Base-by-base conservation (phyloP, 2,888 invertebrate genomes). In the Beris morrisii region DNA sequence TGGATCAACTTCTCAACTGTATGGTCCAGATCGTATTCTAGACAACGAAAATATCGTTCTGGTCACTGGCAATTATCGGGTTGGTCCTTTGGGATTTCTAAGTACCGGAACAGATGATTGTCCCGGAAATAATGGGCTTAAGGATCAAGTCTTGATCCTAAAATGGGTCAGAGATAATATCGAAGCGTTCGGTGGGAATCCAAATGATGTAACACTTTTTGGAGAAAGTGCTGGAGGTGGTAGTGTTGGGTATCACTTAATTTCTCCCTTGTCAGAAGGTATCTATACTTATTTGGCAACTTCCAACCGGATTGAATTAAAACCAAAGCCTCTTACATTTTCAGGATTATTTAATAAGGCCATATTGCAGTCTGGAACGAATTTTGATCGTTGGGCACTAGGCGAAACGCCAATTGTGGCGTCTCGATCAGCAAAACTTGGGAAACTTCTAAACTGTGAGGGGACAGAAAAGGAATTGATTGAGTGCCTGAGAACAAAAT, bases 311-410 rank as follows among this genome's bases (percentile, higher is more conserved):
- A 13, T 22, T 0, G 5, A 46, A 13, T 15, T 7, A 7, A 13
- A 53, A 31, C 48, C 38, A 7, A 2, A 3, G 3, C 30, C 28
- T 50, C 28, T 44, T 67, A 61, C 7, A 52, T 56, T 78, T 79
- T 59, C 74, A 89, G 89, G 87, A 67, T 74, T 88, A n/a, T 87
- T 89, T 71, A 85, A 87, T 69, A 84, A 85, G 67, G 88, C 82
- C 0, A 89, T 90, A 70, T 85, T 88, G 0, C 86, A 89, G 75
- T 89, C 88, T 66, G 89, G 89, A 0, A 87, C 86, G 2, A 84
- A 86, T 0, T 75, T 87, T 15, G 84, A 84, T 48, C 83, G 84
- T 0, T 87, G 87, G 87, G 84, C 84, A 0, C 79, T 86, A 1
- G 79, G 84, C 0, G 78, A 79, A 45, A 83, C 84, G 1, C 84